Percentiles rank a stretch among this genome's conserved stretches.
Evolutionary conservation across 1,140 invertebrate genomes (phyloP).

Genomic region (Proctacanthus coquilletti): DNA sequence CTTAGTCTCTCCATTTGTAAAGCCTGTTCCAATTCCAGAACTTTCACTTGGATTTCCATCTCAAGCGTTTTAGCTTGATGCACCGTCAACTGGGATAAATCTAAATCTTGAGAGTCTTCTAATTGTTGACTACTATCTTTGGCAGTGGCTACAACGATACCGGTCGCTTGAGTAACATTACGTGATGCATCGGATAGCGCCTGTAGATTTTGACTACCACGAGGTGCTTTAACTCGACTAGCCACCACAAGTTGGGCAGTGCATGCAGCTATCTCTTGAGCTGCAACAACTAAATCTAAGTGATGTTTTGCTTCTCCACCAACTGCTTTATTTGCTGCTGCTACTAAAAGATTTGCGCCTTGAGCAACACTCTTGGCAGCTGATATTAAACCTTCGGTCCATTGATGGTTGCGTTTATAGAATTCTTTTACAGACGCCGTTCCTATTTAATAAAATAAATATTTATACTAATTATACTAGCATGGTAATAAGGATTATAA

Average conservation of each 20-base stretch:
- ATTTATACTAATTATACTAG: too few species aligned
- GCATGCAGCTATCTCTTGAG: slow-evolving; percentile 92
- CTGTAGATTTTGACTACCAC: slow-evolving; percentile 58
- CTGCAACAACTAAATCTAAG: slow-evolving; percentile 78
- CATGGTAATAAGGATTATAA: too few species aligned
- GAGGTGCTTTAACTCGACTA: slow-evolving; percentile 79
- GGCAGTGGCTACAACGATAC: slow-evolving; percentile 80
- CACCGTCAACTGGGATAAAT: slow-evolving; percentile 74
- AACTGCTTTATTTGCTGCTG: slow-evolving; percentile 87
- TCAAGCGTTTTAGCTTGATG: slow-evolving; percentile 90
- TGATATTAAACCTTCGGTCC: slow-evolving; percentile 96
- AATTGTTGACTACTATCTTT: slow-evolving; percentile 75
- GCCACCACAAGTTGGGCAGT: slow-evolving; percentile 95
- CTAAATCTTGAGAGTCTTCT: slow-evolving; percentile 80
- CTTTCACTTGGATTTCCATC: slow-evolving; percentile 87
- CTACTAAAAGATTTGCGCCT: slow-evolving; percentile 81
- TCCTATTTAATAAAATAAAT: slow-evolving; percentile 32
- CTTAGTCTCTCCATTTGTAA: slow-evolving; percentile 73
- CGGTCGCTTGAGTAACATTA: slow-evolving; percentile 76
- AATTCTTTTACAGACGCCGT: slow-evolving; percentile 80
- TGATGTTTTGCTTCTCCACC: slow-evolving; percentile 61
- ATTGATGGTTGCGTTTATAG: slow-evolving; percentile 95
- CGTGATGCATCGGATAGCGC: slow-evolving; percentile 72
- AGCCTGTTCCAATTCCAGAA: slow-evolving; percentile 82
- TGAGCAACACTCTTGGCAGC: slow-evolving; percentile 94